These are phyloP conservation scores for Fringilla coelebs DNA, from an alignment of 2,797 vertebrate species.

Conservation along the genomic window DNA sequence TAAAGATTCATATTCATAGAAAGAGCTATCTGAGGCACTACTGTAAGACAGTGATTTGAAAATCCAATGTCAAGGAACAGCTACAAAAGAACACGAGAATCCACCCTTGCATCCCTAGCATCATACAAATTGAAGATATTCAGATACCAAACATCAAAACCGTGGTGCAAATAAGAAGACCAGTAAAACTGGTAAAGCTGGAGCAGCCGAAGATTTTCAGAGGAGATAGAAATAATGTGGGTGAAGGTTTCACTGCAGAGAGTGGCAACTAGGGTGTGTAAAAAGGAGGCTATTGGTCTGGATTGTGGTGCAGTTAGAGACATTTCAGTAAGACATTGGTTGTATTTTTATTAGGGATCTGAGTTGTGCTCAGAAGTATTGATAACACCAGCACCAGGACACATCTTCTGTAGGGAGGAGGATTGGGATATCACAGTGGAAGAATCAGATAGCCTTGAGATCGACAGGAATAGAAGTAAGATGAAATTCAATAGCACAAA, in stretches of 20 bases:
- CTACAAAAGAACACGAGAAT: neutral
- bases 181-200: conserved; percentile 1
- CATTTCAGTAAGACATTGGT: neutral
- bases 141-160: neutral
- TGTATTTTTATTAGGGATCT: neutral
- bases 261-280: neutral
- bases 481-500: conserved; percentile 59
- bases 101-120: neutral
- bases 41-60: neutral
- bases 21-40: neutral
- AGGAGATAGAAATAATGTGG: neutral
- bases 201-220: neutral
- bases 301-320: neutral
- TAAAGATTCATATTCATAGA: neutral
- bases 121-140: neutral
- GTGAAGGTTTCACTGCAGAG: neutral
- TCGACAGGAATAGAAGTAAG: conserved; percentile 50
- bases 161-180: neutral
- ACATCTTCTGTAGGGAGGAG: neutral
- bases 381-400: neutral
- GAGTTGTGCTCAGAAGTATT: neutral
- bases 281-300: neutral
- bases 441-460: conserved; percentile 26
- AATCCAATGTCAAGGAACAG: neutral
- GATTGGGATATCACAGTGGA: neutral